Base-by-base conservation (phyloP, 2,113 vertebrate species). In the Callorhinus ursinus region DNA sequence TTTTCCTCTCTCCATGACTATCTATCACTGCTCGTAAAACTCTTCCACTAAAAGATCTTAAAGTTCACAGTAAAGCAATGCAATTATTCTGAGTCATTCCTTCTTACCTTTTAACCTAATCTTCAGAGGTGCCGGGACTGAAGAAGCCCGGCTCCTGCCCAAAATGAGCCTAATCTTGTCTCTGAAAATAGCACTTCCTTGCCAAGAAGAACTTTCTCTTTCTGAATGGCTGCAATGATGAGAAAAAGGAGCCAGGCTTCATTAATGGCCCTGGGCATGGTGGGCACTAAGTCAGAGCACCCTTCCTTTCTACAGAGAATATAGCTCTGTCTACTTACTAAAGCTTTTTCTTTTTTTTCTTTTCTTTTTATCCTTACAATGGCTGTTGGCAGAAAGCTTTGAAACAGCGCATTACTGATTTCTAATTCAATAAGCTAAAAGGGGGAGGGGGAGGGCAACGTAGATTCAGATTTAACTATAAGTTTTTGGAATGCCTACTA, bases 61-160 rank as follows among this genome's bases (percentile, higher is more conserved):
- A 95, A 95, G 49, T 96, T 98, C 96, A 96, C 80, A 61, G 79
- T 28, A 86, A 98, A 93, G 89, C 74, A 84, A 96, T 80, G 69
- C 63, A 97, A 98, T 97, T 97, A 97, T 98, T 98, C 94, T 88
- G 81, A 97, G 53, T 96, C 72, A 93, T 95, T 82, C 65, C 7
- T 95, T 96, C 90, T 94, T 97, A 93, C 90, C 97, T 95, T 97
- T 96, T 93, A 97, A 96, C 76, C 93, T 96, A 96, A 86, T 97
- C 63, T 98, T 98, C 79, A 88, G 81, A 82, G 61, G 93, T 97
- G 51, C 86, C 1, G 18, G 53, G 80, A 93, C 76, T 93, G 90
- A 95, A 97, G 67, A 95, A 97, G 53, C 71, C 9, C 0, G 1
- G 33, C 67, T 98, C 53, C 88, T 97, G 22, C 63, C 93, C 71